Evolutionary conservation across 2,797 vertebrate genomes (phyloP), one percentile per base, ranked within the genome.

Genomic region (Lepilemur septentrionalis): DNA sequence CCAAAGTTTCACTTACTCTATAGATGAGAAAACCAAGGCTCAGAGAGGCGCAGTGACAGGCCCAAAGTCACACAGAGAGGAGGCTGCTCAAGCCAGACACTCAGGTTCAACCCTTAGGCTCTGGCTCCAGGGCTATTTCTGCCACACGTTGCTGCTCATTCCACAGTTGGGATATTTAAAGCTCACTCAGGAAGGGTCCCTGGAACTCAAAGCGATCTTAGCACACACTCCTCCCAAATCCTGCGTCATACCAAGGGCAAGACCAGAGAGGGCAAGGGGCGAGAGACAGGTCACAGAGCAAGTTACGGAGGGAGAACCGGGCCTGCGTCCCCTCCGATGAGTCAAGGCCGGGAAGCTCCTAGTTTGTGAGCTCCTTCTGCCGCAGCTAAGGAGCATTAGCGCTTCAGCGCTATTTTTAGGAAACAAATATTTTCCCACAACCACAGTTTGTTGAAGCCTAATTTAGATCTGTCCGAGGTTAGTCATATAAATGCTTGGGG

Each of bases 351-450:
- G 69, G 55, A 23, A 55, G 55, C 84, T 93, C 63, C 88, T 69
- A 73, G 48, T 48, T 38, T n/a, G 8, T 83, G 93, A 91, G 57
- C 72, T 91, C 86, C 83, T 38, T 22, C 75, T 57, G 32, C 13
- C 23, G 41, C 73, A 89, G 91, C 91, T 12, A 11, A 63, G 65
- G 63, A 20, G 43, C 4, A 91, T 91, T 95, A 95, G 65, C 91
- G 70, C 93, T 84, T 93, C 18, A 2, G 43, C 59, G 79, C 91
- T 97, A 96, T 97, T 96, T 97, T 97, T 97, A 93, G 91, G 78
- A 85, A 93, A 95, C 91, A 97, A 82, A 87, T 80, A 93, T 90
- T 91, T 93, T 96, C 93, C 96, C 95, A 96, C 78, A 38, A 61
- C 65, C 59, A 41, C 35, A 30, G 65, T 73, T 79, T 41, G 57